Conservation (phyloP, 2,113 vertebrate species). For the Malurus alboscapulatus region DNA sequence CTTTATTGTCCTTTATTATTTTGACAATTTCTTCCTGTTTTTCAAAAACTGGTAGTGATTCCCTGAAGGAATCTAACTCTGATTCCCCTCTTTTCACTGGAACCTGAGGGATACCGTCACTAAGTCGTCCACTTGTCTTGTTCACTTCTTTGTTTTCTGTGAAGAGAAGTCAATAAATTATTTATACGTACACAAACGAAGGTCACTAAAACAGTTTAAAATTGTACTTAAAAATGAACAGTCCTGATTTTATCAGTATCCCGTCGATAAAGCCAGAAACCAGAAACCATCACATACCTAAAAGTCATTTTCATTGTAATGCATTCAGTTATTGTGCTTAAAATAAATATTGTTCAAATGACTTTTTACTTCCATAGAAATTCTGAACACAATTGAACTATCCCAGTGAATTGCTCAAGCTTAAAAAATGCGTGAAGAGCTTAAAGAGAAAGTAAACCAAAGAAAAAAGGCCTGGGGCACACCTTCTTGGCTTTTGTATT, state of each 20-base stretch:
- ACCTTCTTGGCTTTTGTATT: not conserved
- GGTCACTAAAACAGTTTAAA: not conserved
- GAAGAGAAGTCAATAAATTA: not conserved
- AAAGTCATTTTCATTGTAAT: not conserved
- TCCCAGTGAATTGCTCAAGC: not conserved
- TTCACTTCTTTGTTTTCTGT: constrained; percentile 78
- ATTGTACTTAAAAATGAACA: not conserved
- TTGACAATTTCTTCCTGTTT: constrained; percentile 86
- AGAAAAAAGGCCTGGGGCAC: not conserved
- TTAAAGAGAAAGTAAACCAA: not conserved
- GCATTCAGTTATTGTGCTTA: accelerated
- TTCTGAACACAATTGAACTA: not conserved
- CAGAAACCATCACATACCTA: not conserved
- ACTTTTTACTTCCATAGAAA: not conserved
- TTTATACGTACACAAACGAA: not conserved
- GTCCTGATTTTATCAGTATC: not conserved
- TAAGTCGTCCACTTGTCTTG: constrained; percentile 82
- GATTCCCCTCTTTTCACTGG: constrained; percentile 82
- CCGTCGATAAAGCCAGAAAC: not conserved
- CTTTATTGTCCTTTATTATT: constrained; percentile 85
- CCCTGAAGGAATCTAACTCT: constrained; percentile 86
- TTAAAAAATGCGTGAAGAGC: not conserved
- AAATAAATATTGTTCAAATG: not conserved
- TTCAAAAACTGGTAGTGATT: constrained; percentile 85
- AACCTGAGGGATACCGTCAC: constrained; percentile 87